Evolutionary conservation across 2,888 invertebrate species (phyloP).

Genomic region (Apamea epomidion): DNA sequence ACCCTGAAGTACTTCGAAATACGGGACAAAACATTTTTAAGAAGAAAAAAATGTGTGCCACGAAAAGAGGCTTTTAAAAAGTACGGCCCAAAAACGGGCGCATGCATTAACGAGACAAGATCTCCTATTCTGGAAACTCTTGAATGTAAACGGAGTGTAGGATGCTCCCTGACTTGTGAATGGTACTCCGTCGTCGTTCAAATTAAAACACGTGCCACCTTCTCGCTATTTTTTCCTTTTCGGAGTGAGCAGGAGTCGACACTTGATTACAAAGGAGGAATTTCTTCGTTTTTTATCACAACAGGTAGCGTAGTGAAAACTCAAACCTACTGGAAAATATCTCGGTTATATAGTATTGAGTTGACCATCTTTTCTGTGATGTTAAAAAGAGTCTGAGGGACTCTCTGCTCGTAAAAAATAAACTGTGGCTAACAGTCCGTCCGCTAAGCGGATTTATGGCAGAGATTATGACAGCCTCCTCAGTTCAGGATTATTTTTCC

Average conservation of each 20-base stretch:
- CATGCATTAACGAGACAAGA: slow-evolving; percentile 60
- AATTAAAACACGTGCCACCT: slow-evolving; percentile 56
- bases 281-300: not conserved
- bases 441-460: not conserved
- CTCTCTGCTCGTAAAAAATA: not conserved
- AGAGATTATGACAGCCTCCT: not conserved
- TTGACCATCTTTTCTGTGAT: too few species aligned
- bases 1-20: slow-evolving; percentile 18
- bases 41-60: slow-evolving; percentile 40
- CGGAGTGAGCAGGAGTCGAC: not conserved
- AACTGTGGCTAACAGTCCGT: not conserved
- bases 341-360: not conserved
- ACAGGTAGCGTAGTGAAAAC: slow-evolving; percentile 2
- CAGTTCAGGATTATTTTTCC: not conserved
- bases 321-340: not conserved
- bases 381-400: not conserved
- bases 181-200: slow-evolving; percentile 37
- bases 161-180: slow-evolving; percentile 35
- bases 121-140: slow-evolving; percentile 47
- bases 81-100: slow-evolving; percentile 46
- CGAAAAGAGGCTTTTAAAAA: slow-evolving; percentile 34
- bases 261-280: slow-evolving; percentile 29
- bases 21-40: slow-evolving; percentile 12
- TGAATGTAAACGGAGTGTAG: slow-evolving; percentile 38
- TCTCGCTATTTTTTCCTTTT: slow-evolving; percentile 34